Conservation (phyloP, 2,797 vertebrate species). For the Remorina albescens region DNA sequence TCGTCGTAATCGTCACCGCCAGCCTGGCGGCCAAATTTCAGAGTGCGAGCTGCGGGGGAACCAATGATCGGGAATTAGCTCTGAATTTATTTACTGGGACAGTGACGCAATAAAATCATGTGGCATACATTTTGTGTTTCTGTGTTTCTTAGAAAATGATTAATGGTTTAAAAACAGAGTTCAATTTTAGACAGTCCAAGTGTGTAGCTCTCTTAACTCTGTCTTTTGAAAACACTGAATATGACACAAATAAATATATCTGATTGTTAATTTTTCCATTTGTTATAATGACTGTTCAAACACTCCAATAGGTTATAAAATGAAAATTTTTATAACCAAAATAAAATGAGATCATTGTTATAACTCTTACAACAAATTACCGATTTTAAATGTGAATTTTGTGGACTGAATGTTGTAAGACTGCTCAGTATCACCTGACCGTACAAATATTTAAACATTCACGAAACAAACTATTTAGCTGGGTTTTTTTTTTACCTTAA, state of each 20-base stretch:
- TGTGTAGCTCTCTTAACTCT: no score
- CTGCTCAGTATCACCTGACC: no score
- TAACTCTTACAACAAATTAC: no score
- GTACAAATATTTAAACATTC: neutral
- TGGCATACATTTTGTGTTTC: neutral
- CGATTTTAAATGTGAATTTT: no score
- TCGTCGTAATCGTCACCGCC: conserved; percentile 88
- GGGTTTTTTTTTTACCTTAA: neutral
- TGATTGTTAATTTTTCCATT: neutral
- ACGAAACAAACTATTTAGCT: neutral
- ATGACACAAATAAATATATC: neutral
- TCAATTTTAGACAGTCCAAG: no score
- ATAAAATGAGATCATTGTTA: neutral
- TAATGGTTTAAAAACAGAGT: no score
- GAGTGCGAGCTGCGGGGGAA: conserved; percentile 87
- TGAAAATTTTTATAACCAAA: no score
- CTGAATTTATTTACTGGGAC: neutral
- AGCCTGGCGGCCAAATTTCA: conserved; percentile 94
- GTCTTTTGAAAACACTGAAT: no score
- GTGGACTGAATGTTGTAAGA: neutral
- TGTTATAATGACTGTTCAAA: neutral
- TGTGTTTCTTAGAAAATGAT: no score
- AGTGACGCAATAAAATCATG: neutral
- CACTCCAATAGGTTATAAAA: neutral
- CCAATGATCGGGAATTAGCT: neutral